Conservation (phyloP, 2,888 invertebrate species). For the Nezara viridula region DNA sequence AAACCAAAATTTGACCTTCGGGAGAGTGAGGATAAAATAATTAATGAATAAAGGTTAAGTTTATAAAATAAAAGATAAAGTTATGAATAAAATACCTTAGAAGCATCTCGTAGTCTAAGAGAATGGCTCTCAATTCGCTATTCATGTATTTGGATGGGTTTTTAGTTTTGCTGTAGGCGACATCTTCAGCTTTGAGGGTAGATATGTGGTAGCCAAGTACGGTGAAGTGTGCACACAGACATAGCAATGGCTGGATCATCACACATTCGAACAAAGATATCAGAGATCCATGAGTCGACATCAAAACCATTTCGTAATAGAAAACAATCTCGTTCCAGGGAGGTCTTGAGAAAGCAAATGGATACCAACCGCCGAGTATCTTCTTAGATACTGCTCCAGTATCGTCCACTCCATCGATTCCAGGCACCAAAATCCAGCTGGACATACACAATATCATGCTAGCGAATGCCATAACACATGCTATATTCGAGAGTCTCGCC, state of each 20-base stretch:
- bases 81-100: constrained; percentile 15
- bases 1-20: no score
- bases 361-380: constrained; percentile 8
- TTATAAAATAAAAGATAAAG: no score
- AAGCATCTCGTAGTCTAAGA: constrained; percentile 2
- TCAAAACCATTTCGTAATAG: background rate
- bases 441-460: background rate
- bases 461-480: background rate
- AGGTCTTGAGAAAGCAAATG: background rate
- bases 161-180: background rate
- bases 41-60: no score
- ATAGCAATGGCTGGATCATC: background rate
- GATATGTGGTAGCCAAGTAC: background rate
- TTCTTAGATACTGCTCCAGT: background rate
- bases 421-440: background rate
- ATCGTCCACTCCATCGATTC: background rate
- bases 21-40: no score
- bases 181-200: background rate
- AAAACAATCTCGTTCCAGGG: background rate
- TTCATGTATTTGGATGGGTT: background rate
- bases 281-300: background rate
- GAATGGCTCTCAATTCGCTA: background rate
- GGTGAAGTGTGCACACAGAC: background rate
- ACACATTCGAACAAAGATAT: constrained; percentile 6
- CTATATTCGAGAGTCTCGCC: background rate